phyloP scores from a whole-genome alignment of 2,888 invertebrate species.

The Hypselothyrea guttata region DNA sequence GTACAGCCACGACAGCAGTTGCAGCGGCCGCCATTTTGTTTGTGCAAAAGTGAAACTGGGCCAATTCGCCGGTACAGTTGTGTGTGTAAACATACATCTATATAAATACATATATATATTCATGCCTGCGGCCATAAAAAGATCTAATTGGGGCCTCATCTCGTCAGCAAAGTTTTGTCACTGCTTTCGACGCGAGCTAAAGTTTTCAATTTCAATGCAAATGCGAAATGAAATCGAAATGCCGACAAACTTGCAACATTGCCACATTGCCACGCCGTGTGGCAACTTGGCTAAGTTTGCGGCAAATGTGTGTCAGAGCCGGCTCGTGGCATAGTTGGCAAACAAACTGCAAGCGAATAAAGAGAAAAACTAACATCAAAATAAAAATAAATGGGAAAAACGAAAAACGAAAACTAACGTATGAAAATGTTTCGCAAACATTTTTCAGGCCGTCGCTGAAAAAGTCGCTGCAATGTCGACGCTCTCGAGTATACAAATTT shows the following conservation, averaged over 20 bases:
- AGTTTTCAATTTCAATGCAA: slow-evolving; percentile 47
- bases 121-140: not conserved
- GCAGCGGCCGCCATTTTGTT: slow-evolving; percentile 76
- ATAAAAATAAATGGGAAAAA: slow-evolving; percentile 6
- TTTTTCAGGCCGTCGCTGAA: slow-evolving; percentile 48
- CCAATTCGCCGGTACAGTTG: slow-evolving; percentile 62
- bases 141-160: slow-evolving; percentile 50
- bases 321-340: slow-evolving; percentile 70
- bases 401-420: slow-evolving; percentile 6
- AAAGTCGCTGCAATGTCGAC: slow-evolving; percentile 27
- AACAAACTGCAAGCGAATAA: slow-evolving; percentile 18
- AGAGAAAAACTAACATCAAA: slow-evolving; percentile 5
- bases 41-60: slow-evolving; percentile 68
- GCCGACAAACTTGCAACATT: slow-evolving; percentile 24
- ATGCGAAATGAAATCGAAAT: slow-evolving; percentile 65
- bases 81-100: slow-evolving; percentile 24
- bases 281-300: slow-evolving; percentile 38
- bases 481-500: slow-evolving; percentile 34
- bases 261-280: slow-evolving; percentile 37
- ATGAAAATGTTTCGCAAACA: slow-evolving; percentile 61
- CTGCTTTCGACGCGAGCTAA: slow-evolving; percentile 17
- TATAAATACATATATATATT: slow-evolving; percentile 4
- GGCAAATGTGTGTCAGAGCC: slow-evolving; percentile 47
- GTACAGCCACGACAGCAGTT: slow-evolving; percentile 76
- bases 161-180: slow-evolving; percentile 29